Percentiles rank a stretch among this genome's conserved stretches.
phyloP scores from a whole-genome alignment of 2,113 vertebrate genomes.

The Argyrosomus japonicus region DNA sequence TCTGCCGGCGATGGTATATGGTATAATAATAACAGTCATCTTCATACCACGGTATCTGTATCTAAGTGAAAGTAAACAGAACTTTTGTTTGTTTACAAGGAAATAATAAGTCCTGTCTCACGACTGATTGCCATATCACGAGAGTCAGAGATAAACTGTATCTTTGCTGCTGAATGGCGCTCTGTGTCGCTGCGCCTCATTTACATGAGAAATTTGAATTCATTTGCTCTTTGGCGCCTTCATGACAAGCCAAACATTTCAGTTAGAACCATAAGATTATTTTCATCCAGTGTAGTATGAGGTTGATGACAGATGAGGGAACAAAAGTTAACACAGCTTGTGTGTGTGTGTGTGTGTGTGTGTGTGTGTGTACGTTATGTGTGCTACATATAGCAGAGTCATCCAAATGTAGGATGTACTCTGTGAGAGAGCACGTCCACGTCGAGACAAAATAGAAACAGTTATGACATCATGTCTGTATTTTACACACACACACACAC shows the following conservation, averaged over 20 bases:
- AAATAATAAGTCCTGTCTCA: background rate
- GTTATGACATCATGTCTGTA: conserved; percentile 8
- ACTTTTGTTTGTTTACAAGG: background rate
- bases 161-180: background rate
- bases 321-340: background rate
- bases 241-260: background rate
- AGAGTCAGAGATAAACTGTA: background rate
- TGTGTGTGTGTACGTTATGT: background rate
- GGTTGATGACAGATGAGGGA: too few species aligned
- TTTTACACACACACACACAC: background rate
- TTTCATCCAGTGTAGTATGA: background rate
- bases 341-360: background rate
- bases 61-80: background rate
- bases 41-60: too few species aligned
- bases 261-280: background rate
- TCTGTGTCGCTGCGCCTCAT: background rate
- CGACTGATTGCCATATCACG: background rate
- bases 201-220: conserved; percentile 23
- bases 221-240: background rate
- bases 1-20: too few species aligned
- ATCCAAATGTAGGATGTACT: background rate
- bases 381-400: too few species aligned
- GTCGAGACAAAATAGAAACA: background rate
- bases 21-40: too few species aligned
- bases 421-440: conserved; percentile 1